Conservation (phyloP, 2,113 vertebrate species). For the human (Homo sapiens) region GRCh38 chr1:179661501-179662000, state of each 20-base stretch:
- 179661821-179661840: background rate
- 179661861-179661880: background rate
- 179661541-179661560: background rate
- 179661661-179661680: background rate
- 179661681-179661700: background rate
- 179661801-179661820: background rate
- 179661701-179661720: background rate
- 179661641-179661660: background rate
- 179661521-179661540: background rate
- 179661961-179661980: background rate
- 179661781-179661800: background rate
- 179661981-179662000: slow-evolving; percentile 29
- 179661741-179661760: background rate
- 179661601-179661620: background rate
- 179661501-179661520: background rate
- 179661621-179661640: background rate
- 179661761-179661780: background rate
- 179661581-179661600: background rate
- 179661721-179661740: background rate
- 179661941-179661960: background rate
- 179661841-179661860: background rate
- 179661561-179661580: background rate
- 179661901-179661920: background rate
- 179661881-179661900: background rate
- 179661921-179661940: background rate